These are phyloP conservation scores for Hydrozoanthus tunicans DNA, from an alignment of 64 coral and sea anemone species.

Conservation along the genomic window DNA sequence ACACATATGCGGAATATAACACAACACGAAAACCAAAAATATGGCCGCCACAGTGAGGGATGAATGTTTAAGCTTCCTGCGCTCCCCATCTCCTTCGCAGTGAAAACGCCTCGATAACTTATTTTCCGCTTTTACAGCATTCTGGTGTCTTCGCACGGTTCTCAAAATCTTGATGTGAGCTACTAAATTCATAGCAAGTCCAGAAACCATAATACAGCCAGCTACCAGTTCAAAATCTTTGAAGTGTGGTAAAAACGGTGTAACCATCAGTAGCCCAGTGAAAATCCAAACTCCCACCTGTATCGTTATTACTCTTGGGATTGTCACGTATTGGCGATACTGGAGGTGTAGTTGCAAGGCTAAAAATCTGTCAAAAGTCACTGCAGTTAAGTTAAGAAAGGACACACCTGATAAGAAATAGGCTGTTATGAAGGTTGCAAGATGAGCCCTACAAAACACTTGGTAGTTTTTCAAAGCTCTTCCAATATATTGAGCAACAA, in stretches of 20 bases:
- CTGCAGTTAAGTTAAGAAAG: neutral
- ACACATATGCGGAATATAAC: conserved; percentile 25
- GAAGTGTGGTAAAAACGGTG: conserved; percentile 8
- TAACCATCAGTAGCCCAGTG: neutral
- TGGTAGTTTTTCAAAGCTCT: neutral
- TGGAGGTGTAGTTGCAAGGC: conserved; percentile 2
- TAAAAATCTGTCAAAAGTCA: conserved; percentile 19
- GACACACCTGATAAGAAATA: conserved; percentile 11
- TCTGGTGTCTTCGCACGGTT: conserved; percentile 7
- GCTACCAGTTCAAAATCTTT: conserved; percentile 16
- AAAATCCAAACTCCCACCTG: neutral
- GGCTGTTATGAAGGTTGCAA: neutral
- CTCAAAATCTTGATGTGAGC: neutral
- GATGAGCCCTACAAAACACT: neutral
- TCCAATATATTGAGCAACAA: neutral
- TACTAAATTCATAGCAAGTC: neutral
- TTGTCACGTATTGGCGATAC: neutral
- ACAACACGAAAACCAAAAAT: conserved; percentile 21
- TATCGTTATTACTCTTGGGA: neutral
- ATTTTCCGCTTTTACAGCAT: neutral
- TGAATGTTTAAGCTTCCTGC: conserved; percentile 24
- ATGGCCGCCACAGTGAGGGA: conserved; percentile 29
- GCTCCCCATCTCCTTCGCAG: neutral
- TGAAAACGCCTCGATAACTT: neutral
- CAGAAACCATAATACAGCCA: neutral